Base-by-base conservation (phyloP, 2,797 vertebrate species). In the Chloroceryle amazona region DNA sequence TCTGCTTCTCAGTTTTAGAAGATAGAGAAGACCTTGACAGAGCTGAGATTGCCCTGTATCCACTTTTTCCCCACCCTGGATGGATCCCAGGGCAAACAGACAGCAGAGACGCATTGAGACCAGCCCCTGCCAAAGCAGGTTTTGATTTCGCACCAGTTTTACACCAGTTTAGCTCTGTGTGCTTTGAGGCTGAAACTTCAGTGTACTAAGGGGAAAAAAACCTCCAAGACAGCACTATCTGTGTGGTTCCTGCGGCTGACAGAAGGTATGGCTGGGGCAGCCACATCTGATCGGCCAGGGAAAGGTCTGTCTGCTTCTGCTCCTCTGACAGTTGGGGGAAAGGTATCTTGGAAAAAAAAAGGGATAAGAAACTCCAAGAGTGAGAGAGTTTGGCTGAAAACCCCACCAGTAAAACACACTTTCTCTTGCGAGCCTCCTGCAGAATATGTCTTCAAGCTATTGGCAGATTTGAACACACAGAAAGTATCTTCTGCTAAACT, bases 271-370 rank as follows among this genome's bases (percentile, higher is more conserved):
- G 42, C 81, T 90, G 57, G 33, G 57, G 49, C 78, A 76, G 33
- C 71, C 76, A 65, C 90, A 79, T 81, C 76, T 91, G 89, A 89
- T 57, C 11, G 3, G 89, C 63, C 8, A 1, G 49, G 46, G 49
- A 62, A 44, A 74, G 81, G 6, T 82, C 72, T 90, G 79, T 88
- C 89, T 95, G 85, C 49, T 80, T 66, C 86, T n/a, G 26, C 74
- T 83, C 29, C 72, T 89, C 84, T 49, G 57, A 78, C 3, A 6
- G 39, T 55, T 0, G 0, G 42, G 31, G 15, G 14, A 90, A 81
- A 87, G 72, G 73, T 65, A 66, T 86, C 79, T 89, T 88, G 95
- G 92, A 96, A 80, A 58, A 87, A 87, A 54, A 93, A 81, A 85
- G 5, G 84, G 37, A 83, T 51, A 81, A 88, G 80, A 88, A 92